Percentiles rank a stretch among this genome's conserved stretches.
phyloP scores from a whole-genome alignment of 37 sponge, comb jelly and placozoan species.

The Aphrocallistes beatrix region DNA sequence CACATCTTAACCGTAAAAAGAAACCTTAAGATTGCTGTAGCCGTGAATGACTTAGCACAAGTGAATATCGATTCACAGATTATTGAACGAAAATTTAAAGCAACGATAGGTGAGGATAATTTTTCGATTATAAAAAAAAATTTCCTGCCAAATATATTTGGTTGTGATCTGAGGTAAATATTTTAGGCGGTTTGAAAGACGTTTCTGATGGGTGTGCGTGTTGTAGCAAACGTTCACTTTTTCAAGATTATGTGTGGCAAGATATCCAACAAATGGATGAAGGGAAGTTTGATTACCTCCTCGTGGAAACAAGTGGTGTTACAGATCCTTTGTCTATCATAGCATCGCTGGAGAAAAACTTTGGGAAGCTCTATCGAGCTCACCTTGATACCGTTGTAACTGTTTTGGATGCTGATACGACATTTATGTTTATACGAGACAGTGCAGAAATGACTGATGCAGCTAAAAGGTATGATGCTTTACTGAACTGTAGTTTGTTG shows the following conservation, averaged over 20 bases:
- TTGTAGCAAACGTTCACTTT: constrained; percentile 42
- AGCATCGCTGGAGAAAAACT: constrained; percentile 55
- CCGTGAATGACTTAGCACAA: constrained; percentile 62
- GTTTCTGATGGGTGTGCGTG: constrained; percentile 64
- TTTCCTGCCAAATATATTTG: not conserved
- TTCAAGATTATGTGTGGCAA: constrained; percentile 41
- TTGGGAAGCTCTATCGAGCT: constrained; percentile 55
- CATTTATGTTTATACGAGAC: constrained; percentile 22
- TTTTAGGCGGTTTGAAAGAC: constrained; percentile 30
- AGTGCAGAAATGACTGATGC: too few relatives aligned
- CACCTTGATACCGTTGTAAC: constrained; percentile 56
- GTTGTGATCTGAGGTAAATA: not conserved
- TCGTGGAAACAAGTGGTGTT: constrained; percentile 72
- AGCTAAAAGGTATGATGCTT: too few relatives aligned
- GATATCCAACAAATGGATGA: constrained; percentile 56
- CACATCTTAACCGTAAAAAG: constrained; percentile 46
- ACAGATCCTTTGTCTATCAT: constrained; percentile 58
- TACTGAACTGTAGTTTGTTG: too few relatives aligned
- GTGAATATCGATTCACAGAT: constrained; percentile 56
- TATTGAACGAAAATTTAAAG: not conserved
- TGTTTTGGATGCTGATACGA: constrained; percentile 51
- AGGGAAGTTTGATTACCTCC: constrained; percentile 56
- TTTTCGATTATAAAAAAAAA: too few relatives aligned
- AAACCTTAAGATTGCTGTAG: constrained; percentile 61
- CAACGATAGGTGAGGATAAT: not conserved